phyloP scores from a whole-genome alignment of 2,888 invertebrate species.

The Sinodicranocentrus sp. region DNA sequence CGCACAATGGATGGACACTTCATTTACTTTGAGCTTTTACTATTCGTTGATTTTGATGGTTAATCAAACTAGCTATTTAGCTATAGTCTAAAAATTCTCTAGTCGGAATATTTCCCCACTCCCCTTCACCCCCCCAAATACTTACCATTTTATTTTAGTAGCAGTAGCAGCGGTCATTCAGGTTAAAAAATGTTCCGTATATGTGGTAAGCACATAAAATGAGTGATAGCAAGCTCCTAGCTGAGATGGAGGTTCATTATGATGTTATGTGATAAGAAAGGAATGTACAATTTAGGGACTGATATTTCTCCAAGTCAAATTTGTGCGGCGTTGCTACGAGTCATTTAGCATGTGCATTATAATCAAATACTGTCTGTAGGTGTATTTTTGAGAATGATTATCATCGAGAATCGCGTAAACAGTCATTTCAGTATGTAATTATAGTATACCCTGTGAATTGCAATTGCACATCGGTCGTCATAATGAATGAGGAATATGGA shows the following conservation, averaged over 20 bases:
- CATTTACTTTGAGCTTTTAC: too few relatives aligned
- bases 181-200: slow-evolving; percentile 35
- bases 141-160: not conserved
- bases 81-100: too few relatives aligned
- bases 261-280: too few relatives aligned
- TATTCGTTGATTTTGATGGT: too few relatives aligned
- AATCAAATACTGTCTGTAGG: not conserved
- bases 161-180: slow-evolving; percentile 43
- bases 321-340: not conserved
- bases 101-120: too few relatives aligned
- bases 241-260: too few relatives aligned
- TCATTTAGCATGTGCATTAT: slow-evolving; percentile 11
- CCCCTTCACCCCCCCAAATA: slow-evolving; percentile 18
- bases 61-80: too few relatives aligned
- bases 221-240: too few relatives aligned
- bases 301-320: not conserved
- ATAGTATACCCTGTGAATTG: slow-evolving; percentile 44
- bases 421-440: slow-evolving; percentile 25
- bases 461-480: slow-evolving; percentile 55
- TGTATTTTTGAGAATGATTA: slow-evolving; percentile 6
- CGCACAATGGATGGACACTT: too few relatives aligned
- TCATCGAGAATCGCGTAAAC: slow-evolving; percentile 25
- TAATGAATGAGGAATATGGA: slow-evolving; percentile 45
- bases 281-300: too few relatives aligned
- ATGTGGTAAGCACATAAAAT: too few relatives aligned